Evolutionary conservation across 2,888 invertebrate genomes (phyloP).

Genomic region (Rhingia campestris): DNA sequence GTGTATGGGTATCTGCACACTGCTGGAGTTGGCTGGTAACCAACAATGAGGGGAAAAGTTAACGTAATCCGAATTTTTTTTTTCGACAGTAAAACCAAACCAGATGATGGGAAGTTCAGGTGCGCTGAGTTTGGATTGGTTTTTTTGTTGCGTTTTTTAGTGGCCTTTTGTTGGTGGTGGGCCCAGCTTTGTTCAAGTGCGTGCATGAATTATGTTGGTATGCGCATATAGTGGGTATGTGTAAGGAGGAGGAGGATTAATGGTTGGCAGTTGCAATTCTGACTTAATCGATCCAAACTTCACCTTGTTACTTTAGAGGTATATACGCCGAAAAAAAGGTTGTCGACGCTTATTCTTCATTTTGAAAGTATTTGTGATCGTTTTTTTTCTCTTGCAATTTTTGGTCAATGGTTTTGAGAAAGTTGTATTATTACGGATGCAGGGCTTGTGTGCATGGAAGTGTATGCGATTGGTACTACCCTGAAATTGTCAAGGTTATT

Average conservation of each 20-base stretch:
- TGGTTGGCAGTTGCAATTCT: slow-evolving; percentile 37
- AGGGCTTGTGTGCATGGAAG: no score
- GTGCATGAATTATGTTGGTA: not conserved
- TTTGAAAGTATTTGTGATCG: slow-evolving; percentile 5
- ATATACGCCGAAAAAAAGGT: slow-evolving; percentile 2
- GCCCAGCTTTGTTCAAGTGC: slow-evolving; percentile 5
- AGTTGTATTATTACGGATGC: not conserved
- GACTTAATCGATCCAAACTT: slow-evolving; percentile 50
- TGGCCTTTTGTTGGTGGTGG: not conserved
- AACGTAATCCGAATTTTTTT: slow-evolving; percentile 52
- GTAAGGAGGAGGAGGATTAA: slow-evolving; percentile 10
- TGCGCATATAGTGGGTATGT: not conserved
- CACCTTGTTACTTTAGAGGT: slow-evolving; percentile 30
- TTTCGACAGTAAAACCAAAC: slow-evolving; percentile 31
- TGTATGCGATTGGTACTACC: no score
- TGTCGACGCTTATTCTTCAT: not conserved
- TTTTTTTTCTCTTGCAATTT: not conserved
- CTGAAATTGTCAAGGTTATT: no score
- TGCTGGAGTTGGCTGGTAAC: slow-evolving; percentile 31
- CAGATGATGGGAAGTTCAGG: slow-evolving; percentile 46
- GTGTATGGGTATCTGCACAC: slow-evolving; percentile 35
- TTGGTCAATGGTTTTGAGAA: slow-evolving; percentile 4
- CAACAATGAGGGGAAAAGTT: slow-evolving; percentile 15
- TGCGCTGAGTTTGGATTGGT: not conserved
- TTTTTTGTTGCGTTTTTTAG: not conserved